These are phyloP conservation scores for Catagonus wagneri DNA, from an alignment of 2,113 vertebrate genomes.

Conservation along the genomic window DNA sequence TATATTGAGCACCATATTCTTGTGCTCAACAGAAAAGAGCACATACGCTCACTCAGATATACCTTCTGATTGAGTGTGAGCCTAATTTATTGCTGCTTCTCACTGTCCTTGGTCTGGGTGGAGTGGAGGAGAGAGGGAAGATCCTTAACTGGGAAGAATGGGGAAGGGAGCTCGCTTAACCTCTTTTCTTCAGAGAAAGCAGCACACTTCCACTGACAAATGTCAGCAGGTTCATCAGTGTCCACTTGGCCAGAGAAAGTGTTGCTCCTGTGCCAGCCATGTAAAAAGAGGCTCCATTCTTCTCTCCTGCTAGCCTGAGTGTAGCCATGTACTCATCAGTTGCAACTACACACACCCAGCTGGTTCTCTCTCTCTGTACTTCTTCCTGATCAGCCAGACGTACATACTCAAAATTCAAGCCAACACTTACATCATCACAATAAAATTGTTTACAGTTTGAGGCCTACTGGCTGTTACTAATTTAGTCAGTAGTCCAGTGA, in stretches of 20 bases:
- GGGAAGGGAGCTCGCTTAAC: neutral
- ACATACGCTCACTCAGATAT: neutral
- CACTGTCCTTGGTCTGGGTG: neutral
- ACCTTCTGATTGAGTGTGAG: neutral
- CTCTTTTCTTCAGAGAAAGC: neutral
- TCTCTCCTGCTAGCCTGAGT: neutral
- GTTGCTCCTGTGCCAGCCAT: neutral
- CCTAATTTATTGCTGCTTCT: neutral
- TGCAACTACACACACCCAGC: neutral
- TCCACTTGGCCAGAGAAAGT: neutral
- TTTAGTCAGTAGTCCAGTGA: neutral
- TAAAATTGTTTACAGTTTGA: conserved; percentile 52
- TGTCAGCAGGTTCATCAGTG: neutral
- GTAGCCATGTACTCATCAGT: neutral
- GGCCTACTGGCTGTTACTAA: neutral
- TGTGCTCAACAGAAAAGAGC: neutral
- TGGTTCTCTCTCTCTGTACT: neutral
- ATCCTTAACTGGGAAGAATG: neutral
- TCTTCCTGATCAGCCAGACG: conserved; percentile 20
- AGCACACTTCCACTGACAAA: neutral
- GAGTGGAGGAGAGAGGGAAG: neutral
- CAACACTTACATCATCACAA: neutral
- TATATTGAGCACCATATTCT: no score
- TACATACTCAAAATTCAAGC: neutral
- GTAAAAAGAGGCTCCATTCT: neutral